These are phyloP conservation scores for Sebastes diploproa DNA, from an alignment of 2,797 vertebrate genomes.

Conservation along the genomic window DNA sequence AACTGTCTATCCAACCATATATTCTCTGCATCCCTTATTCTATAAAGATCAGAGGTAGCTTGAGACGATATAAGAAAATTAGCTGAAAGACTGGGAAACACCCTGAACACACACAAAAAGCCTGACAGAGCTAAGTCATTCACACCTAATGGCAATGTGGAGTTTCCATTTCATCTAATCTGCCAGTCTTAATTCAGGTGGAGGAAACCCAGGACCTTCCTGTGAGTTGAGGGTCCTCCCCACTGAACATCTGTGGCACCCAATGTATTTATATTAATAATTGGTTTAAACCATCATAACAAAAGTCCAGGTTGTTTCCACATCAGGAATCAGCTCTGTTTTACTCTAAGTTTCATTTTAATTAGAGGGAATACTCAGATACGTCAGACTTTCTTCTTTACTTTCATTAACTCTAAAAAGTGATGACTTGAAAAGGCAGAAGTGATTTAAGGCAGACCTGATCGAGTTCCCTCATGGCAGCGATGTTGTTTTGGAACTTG, in stretches of 20 bases:
- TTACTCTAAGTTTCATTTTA: background rate
- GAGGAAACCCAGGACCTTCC: background rate
- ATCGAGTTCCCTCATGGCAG: slow-evolving; percentile 91
- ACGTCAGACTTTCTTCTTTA: background rate
- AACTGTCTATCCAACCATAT: background rate
- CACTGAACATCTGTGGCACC: background rate
- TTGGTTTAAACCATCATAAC: background rate
- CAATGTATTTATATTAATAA: background rate
- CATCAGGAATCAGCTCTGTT: background rate
- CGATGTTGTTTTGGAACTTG: slow-evolving; percentile 94
- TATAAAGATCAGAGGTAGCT: background rate
- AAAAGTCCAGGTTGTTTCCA: background rate
- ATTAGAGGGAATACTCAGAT: background rate
- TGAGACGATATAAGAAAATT: background rate
- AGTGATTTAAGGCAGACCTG: slow-evolving; percentile 79
- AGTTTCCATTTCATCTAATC: background rate
- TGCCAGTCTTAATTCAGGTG: background rate
- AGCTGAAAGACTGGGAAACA: background rate
- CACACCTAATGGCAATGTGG: background rate
- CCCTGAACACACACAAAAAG: background rate
- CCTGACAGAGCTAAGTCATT: background rate
- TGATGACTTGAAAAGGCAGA: background rate
- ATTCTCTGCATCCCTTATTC: background rate
- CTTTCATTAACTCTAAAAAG: background rate
- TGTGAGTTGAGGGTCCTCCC: background rate